Evolutionary conservation across 2,797 vertebrate genomes (phyloP), one percentile per base, ranked within the genome.

Genomic region (Erpetoichthys calabaricus): DNA sequence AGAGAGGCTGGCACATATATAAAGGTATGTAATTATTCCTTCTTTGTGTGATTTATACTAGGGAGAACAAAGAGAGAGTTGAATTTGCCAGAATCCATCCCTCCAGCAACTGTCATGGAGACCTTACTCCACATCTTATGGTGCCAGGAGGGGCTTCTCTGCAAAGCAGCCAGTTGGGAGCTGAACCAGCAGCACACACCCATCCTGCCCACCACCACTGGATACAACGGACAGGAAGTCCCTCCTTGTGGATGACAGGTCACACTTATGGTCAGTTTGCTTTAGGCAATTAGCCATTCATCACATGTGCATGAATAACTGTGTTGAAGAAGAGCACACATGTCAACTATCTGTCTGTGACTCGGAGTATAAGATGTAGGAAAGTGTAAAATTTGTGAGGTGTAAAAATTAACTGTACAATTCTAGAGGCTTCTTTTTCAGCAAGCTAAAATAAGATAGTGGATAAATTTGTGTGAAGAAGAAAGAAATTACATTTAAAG

Each of bases 181-280:
- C 76, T 5, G 92, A 93, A 69, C 87, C 90, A 0, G 64, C 85
- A 3, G 65, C 89, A 65, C 94, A 93, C 7, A 67, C 88, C 57
- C 92, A 95, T 73, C 89, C 92, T 0, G 81, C 92, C 3, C 92
- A 94, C 62, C 82, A 94, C 2, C 92, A 94, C 60, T 97, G 94
- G 93, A 89, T 97, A 82, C 91, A 91, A 73, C 89, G 92, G 65
- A 94, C 91, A 59, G 90, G 91, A 75, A 98, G 92, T 76, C 92
- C 94, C 67, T 98, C 94, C 53, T 73, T 97, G 61, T 97, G 94
- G 94, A 94, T 97, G 92, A 87, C 92, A 55, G 92, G 94, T 45
- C 94, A 94, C 72, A 94, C 94, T 47, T 97, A 96, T 43, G 90
- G 94, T 98, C 66, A 77, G 80, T 79, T 53, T 45, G 53, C 46